Percentiles rank a stretch among this genome's conserved stretches.
Evolutionary conservation across 2,797 vertebrate species (phyloP).

Genomic region (Lacerta bilineata): DNA sequence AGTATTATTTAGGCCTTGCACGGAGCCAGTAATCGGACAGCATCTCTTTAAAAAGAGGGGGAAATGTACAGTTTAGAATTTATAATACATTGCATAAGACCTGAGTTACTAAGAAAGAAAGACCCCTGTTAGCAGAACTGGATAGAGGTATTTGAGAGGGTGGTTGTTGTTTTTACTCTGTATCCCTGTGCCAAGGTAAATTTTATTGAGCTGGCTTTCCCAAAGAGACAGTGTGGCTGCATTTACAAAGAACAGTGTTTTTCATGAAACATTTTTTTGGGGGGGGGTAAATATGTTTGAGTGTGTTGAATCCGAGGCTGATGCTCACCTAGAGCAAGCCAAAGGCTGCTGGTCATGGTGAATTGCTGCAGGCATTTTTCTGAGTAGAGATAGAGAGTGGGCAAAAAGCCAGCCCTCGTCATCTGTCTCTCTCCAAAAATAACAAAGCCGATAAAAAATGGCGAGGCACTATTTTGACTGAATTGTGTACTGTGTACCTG

Average conservation of each 20-base stretch:
- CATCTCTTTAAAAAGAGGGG: conserved; percentile 59
- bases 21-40: conserved; percentile 51
- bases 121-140: conserved; percentile 55
- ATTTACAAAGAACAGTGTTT: not conserved
- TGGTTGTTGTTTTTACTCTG: too few relatives aligned
- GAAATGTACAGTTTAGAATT: not conserved
- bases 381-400: conserved; percentile 6
- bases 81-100: conserved; percentile 51
- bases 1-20: conserved; percentile 52
- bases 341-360: conserved; percentile 40
- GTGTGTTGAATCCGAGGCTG: conserved; percentile 31
- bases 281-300: not conserved
- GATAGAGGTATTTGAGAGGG: conserved; percentile 35
- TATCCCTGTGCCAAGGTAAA: conserved; percentile 33
- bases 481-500: not conserved
- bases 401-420: conserved; percentile 40
- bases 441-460: not conserved
- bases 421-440: not conserved
- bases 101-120: conserved; percentile 17
- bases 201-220: conserved; percentile 53
- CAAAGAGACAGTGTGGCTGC: conserved; percentile 29
- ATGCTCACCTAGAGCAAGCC: conserved; percentile 10
- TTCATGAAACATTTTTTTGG: not conserved
- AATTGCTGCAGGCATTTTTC: conserved; percentile 29
- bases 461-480: not conserved